These are phyloP conservation scores for Dysmachus trigonus DNA, from an alignment of 2,888 invertebrate genomes.

Conservation along the genomic window DNA sequence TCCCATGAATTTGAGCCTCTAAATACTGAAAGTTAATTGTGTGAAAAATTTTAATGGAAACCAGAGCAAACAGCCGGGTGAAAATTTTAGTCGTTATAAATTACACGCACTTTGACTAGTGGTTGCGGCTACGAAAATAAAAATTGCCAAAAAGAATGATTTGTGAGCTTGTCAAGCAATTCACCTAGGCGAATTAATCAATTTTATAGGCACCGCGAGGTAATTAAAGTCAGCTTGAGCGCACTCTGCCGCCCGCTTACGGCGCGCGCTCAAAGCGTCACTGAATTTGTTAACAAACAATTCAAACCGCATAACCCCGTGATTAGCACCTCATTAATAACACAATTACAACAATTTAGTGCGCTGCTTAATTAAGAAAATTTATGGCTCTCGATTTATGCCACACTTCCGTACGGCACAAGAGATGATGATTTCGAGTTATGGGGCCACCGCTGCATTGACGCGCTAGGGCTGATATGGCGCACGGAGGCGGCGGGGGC, in stretches of 20 bases:
- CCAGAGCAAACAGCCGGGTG: not conserved
- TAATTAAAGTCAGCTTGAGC: not conserved
- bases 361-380: conserved; percentile 49
- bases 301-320: conserved; percentile 45
- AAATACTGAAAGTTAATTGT: not conserved
- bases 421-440: conserved; percentile 15
- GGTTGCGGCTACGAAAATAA: not conserved
- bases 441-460: not conserved
- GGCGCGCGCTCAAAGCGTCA: not conserved
- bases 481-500: too few relatives aligned
- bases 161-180: not conserved
- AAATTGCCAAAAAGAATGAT: conserved; percentile 8
- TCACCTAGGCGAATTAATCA: conserved; percentile 24
- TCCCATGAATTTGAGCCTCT: not conserved
- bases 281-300: conserved; percentile 24
- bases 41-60: not conserved
- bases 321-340: conserved; percentile 50
- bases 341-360: conserved; percentile 50
- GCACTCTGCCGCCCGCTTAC: not conserved
- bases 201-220: not conserved
- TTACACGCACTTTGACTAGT: not conserved
- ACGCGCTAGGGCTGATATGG: not conserved
- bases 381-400: conserved; percentile 46
- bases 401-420: conserved; percentile 1
- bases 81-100: not conserved